Evolutionary conservation across 2,797 vertebrate species (phyloP).

Genomic region (Onychomys torridus): DNA sequence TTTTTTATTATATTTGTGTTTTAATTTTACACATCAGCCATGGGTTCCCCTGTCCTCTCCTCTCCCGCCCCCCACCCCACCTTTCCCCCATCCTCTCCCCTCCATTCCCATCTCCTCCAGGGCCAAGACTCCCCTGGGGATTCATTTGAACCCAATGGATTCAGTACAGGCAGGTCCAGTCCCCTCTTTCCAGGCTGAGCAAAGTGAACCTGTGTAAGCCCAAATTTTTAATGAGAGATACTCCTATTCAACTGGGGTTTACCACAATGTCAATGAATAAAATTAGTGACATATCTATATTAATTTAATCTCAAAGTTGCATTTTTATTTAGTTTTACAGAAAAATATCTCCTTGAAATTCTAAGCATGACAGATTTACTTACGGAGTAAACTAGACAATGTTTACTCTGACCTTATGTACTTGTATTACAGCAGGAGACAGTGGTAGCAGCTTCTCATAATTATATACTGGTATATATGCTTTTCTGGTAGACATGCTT

Average conservation of each 20-base stretch:
- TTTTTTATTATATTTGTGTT: no score
- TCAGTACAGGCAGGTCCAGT: no score
- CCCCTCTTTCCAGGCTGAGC: no score
- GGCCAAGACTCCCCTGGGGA: no score
- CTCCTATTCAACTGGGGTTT: neutral
- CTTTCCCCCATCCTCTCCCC: no score
- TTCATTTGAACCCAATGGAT: no score
- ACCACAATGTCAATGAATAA: neutral
- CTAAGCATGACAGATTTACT: neutral
- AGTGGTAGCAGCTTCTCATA: accelerated
- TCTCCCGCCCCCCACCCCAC: no score
- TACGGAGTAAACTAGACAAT: neutral
- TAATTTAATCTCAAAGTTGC: neutral
- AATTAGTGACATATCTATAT: neutral
- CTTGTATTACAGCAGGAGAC: neutral
- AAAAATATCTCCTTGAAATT: neutral
- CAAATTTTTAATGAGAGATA: neutral
- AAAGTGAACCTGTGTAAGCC: no score
- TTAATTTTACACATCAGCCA: no score
- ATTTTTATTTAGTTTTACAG: neutral
- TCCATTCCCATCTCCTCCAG: no score
- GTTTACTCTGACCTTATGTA: accelerated
- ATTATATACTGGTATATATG: neutral
- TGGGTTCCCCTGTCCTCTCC: no score
- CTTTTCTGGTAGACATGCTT: neutral